Percentiles rank a stretch among this genome's conserved stretches.
These are phyloP conservation scores for Lycaon pictus DNA, from an alignment of 2,113 vertebrate genomes.

Conservation along the genomic window DNA sequence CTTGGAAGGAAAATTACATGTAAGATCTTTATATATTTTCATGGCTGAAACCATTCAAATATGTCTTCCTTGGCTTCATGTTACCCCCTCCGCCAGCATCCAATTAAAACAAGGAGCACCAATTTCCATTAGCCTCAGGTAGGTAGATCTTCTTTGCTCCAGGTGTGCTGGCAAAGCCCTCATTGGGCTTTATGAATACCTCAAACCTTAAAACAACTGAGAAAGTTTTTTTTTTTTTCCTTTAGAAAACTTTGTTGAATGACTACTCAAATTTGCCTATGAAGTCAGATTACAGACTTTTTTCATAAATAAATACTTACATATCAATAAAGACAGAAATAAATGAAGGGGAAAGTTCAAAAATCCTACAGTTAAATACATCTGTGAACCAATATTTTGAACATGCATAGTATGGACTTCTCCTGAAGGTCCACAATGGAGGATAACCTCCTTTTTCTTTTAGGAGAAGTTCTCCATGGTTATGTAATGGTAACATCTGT, in stretches of 20 bases:
- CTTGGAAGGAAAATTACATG: background rate
- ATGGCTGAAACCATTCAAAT: background rate
- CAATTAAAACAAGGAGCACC: background rate
- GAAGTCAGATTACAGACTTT: background rate
- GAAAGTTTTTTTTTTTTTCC: background rate
- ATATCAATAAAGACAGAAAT: background rate
- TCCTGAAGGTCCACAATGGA: background rate
- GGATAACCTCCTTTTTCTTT: background rate
- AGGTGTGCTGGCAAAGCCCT: background rate
- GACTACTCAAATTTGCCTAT: background rate
- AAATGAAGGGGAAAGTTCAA: background rate
- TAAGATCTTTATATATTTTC: background rate
- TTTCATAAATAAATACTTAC: background rate
- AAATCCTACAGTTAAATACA: background rate
- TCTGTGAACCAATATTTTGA: background rate
- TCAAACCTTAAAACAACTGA: background rate
- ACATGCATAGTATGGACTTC: background rate
- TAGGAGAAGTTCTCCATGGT: background rate
- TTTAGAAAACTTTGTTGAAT: constrained; percentile 21
- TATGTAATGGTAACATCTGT: background rate
- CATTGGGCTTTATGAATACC: background rate
- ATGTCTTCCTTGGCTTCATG: background rate
- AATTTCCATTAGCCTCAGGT: background rate
- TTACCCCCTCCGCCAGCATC: background rate
- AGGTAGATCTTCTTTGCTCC: background rate